A percentile compares a stretch with the other conserved stretches of the same genome.
These are phyloP conservation scores for Rhynchomys soricoides DNA, from an alignment of 2,113 vertebrate genomes.

Conservation along the genomic window DNA sequence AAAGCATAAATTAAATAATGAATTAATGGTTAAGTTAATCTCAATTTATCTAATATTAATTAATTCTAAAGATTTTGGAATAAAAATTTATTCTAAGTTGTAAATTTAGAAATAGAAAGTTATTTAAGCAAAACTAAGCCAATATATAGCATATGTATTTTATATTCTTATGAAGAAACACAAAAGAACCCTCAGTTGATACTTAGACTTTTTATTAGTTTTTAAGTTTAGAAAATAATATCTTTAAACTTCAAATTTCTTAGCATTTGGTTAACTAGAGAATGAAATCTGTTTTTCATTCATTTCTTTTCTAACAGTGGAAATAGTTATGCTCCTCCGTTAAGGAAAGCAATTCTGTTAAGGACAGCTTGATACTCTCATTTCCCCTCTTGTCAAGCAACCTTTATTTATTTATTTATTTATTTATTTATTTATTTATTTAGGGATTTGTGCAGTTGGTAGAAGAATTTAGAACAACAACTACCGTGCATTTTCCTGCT, in stretches of 20 bases:
- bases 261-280: constrained; percentile 70
- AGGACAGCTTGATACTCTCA: constrained; percentile 49
- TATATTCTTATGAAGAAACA: neutral
- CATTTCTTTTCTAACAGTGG: constrained; percentile 49
- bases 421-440: neutral
- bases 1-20: neutral
- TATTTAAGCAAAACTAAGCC: neutral
- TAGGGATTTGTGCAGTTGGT: constrained; percentile 34
- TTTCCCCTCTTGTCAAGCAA: constrained; percentile 60
- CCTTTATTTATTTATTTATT: too few species aligned
- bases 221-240: neutral
- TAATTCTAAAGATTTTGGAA: neutral
- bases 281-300: constrained; percentile 72
- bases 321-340: constrained; percentile 59
- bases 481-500: neutral
- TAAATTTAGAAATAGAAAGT: neutral
- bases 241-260: constrained; percentile 13
- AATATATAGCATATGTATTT: neutral
- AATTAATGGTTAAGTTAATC: neutral
- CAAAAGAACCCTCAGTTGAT: constrained; percentile 56
- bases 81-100: neutral
- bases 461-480: constrained; percentile 15
- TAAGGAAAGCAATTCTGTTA: constrained; percentile 39
- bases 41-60: neutral
- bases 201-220: neutral